Evolutionary conservation across 37 sponge, comb jelly and placozoan species (phyloP).

Genomic region (Agelas oroides): DNA sequence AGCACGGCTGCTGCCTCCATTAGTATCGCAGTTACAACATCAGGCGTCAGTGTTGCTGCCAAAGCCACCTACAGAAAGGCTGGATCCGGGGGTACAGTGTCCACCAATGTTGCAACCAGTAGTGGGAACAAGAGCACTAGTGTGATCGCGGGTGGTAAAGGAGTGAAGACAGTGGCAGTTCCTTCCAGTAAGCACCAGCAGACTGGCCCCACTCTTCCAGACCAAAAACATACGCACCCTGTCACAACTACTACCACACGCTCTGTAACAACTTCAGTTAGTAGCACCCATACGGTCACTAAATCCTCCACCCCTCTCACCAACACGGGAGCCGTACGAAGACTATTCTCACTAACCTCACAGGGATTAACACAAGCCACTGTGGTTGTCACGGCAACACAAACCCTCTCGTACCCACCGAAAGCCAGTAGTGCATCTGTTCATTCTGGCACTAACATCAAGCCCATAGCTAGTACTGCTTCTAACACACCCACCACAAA

Average conservation of each 20-base stretch:
- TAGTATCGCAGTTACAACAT: background rate
- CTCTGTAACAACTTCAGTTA: background rate
- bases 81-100: too few relatives aligned
- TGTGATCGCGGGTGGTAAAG: background rate
- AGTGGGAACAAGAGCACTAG: background rate
- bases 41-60: background rate
- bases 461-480: background rate
- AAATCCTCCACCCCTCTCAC: background rate
- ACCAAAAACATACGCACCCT: background rate
- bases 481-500: background rate
- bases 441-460: background rate
- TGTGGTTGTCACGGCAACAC: background rate
- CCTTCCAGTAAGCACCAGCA: too few relatives aligned
- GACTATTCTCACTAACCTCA: constrained; percentile 11
- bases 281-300: background rate
- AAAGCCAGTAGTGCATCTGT: too few relatives aligned
- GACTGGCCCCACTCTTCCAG: background rate
- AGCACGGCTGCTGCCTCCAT: background rate
- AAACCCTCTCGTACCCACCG: background rate
- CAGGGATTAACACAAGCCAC: background rate
- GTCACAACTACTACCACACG: background rate
- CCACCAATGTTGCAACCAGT: background rate
- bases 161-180: background rate
- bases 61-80: background rate
- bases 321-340: constrained; percentile 15